phyloP scores from a whole-genome alignment of 2,888 invertebrate species.

The Drosophila nigritarsus region DNA sequence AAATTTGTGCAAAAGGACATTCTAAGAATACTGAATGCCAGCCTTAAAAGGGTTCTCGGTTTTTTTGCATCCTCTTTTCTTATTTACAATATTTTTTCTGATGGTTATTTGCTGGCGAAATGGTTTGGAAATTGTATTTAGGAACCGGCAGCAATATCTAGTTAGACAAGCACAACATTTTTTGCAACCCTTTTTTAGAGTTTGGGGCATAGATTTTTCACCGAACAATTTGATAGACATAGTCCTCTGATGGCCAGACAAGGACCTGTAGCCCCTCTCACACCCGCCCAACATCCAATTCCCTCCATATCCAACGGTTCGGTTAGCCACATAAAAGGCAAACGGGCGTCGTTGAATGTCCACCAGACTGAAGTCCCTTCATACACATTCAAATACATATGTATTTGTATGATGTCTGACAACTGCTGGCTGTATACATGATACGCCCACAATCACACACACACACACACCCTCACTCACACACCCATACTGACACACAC shows the following conservation, averaged over 20 bases:
- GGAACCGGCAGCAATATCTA: conserved; percentile 15
- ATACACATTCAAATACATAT: not conserved
- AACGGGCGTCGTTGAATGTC: conserved; percentile 20
- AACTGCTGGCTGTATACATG: conserved; percentile 50
- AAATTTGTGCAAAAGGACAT: not conserved
- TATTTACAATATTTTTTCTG: not conserved
- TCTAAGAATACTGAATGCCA: not conserved
- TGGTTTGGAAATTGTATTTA: conserved; percentile 11
- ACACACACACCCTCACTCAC: conserved; percentile 4
- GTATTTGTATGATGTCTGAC: conserved; percentile 60
- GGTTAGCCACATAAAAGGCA: conserved; percentile 51
- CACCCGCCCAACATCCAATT: not conserved
- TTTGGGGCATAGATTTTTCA: conserved; percentile 36
- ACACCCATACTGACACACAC: conserved; percentile 1
- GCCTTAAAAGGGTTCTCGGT: not conserved
- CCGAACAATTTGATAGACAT: conserved; percentile 53
- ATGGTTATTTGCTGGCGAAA: not conserved
- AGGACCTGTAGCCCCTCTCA: conserved; percentile 9
- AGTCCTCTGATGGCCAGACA: conserved; percentile 29
- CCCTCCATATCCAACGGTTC: not conserved
- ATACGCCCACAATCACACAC: conserved; percentile 18
- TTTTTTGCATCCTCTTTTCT: not conserved
- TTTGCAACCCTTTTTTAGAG: conserved; percentile 24
- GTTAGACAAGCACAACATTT: conserved; percentile 18
- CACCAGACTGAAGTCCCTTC: not conserved